Evolutionary conservation across 2,113 vertebrate species (phyloP).

Genomic region (Paratilapia polleni): DNA sequence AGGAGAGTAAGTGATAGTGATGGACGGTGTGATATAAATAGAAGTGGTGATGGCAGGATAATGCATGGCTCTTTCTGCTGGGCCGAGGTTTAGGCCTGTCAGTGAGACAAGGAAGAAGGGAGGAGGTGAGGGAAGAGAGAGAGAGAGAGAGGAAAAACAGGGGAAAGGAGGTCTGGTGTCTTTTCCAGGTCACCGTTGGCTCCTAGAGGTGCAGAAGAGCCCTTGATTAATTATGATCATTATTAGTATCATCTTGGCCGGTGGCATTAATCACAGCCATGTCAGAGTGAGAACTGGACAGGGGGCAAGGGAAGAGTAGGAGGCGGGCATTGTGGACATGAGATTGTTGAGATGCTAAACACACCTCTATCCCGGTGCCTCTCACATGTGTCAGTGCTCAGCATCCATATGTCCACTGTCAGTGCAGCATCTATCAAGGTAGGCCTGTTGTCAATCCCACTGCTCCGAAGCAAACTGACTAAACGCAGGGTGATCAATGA

Average conservation of each 20-base stretch:
- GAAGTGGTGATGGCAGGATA: slow-evolving; percentile 85
- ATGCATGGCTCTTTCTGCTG: slow-evolving; percentile 82
- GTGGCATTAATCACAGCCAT: slow-evolving; percentile 77
- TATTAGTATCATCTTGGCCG: slow-evolving; percentile 79
- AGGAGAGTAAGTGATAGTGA: slow-evolving; percentile 85
- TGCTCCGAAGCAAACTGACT: slow-evolving; percentile 44
- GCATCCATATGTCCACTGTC: slow-evolving; percentile 65
- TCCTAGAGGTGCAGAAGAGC: slow-evolving; percentile 79
- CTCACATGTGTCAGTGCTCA: slow-evolving; percentile 37
- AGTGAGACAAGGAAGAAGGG: slow-evolving; percentile 72
- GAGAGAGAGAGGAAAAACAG: not conserved
- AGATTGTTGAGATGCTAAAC: slow-evolving; percentile 53
- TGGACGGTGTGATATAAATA: slow-evolving; percentile 87
- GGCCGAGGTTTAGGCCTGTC: slow-evolving; percentile 81
- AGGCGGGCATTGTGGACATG: slow-evolving; percentile 33
- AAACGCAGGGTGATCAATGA: slow-evolving; percentile 67
- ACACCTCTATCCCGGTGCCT: slow-evolving; percentile 34
- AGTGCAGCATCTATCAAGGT: slow-evolving; percentile 58
- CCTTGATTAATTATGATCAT: slow-evolving; percentile 85
- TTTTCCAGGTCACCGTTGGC: slow-evolving; percentile 81
- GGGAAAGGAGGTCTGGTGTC: slow-evolving; percentile 67
- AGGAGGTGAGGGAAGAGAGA: slow-evolving; percentile 26
- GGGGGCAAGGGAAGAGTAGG: slow-evolving; percentile 37
- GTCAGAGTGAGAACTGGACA: slow-evolving; percentile 66
- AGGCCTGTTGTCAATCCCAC: slow-evolving; percentile 49